These are phyloP conservation scores for Sminthurides aquaticus DNA, from an alignment of 2,888 invertebrate genomes.

Conservation along the genomic window DNA sequence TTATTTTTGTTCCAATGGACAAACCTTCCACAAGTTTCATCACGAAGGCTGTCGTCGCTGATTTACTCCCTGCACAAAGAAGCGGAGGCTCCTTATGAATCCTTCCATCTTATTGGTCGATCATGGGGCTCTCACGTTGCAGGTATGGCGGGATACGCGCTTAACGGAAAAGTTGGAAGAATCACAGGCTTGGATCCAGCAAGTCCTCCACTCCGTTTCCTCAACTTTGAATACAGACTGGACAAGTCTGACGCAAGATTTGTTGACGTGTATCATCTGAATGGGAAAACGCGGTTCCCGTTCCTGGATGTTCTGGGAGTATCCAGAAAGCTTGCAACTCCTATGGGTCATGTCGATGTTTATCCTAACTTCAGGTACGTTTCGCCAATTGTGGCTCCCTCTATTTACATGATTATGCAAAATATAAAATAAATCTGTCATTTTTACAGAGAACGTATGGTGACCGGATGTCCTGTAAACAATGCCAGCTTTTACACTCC, in stretches of 20 bases:
- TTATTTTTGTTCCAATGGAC: slow-evolving; percentile 31
- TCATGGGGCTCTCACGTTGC: slow-evolving; percentile 34
- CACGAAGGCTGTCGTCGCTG: slow-evolving; percentile 28
- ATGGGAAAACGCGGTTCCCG: slow-evolving; percentile 20
- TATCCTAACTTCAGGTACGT: slow-evolving; percentile 28
- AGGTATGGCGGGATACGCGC: slow-evolving; percentile 33
- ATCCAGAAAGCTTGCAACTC: slow-evolving; percentile 10
- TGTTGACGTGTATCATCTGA: slow-evolving; percentile 26
- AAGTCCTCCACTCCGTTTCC: slow-evolving; percentile 35
- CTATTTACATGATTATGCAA: neutral
- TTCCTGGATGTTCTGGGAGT: slow-evolving; percentile 20
- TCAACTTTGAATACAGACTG: slow-evolving; percentile 31
- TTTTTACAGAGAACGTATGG: slow-evolving; percentile 6
- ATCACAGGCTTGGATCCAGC: slow-evolving; percentile 42
- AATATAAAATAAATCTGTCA: too few species aligned
- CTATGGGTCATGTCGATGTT: slow-evolving; percentile 27
- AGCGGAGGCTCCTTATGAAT: slow-evolving; percentile 25
- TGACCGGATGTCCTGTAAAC: slow-evolving; percentile 13
- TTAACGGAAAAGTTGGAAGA: slow-evolving; percentile 35
- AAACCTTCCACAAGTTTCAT: slow-evolving; percentile 31
- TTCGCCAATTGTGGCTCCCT: slow-evolving; percentile 18
- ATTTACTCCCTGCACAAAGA: slow-evolving; percentile 26
- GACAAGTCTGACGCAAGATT: slow-evolving; percentile 31
- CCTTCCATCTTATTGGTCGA: slow-evolving; percentile 37
- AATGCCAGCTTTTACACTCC: slow-evolving; percentile 15